Evolutionary conservation across 2,888 invertebrate species (phyloP).

Genomic region (Plagodis pulveraria): DNA sequence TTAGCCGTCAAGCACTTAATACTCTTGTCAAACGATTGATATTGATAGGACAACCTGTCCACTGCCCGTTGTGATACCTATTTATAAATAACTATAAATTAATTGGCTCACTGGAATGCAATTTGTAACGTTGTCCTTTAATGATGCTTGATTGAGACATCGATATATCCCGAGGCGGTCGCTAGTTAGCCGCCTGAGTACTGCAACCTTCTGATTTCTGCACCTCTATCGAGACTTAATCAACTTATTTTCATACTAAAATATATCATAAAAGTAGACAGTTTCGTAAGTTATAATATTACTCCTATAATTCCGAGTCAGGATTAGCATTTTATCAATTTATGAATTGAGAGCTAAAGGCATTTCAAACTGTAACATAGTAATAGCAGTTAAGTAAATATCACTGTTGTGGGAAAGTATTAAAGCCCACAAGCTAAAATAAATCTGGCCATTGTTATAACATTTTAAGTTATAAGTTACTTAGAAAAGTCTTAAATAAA

Average conservation of each 20-base stretch:
- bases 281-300: slow-evolving; percentile 1
- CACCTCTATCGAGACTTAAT: slow-evolving; percentile 22
- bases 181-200: slow-evolving; percentile 28
- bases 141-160: slow-evolving; percentile 55
- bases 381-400: too few species aligned
- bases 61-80: slow-evolving; percentile 49
- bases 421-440: too few species aligned
- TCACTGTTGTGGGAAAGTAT: too few species aligned
- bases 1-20: slow-evolving; percentile 46
- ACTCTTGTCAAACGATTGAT: slow-evolving; percentile 61
- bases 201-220: slow-evolving; percentile 32
- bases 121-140: slow-evolving; percentile 53
- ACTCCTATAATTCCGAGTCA: neutral
- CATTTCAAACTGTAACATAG: too few species aligned
- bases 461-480: too few species aligned
- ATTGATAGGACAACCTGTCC: slow-evolving; percentile 55
- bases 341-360: neutral
- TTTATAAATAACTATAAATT: slow-evolving; percentile 53
- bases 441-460: too few species aligned
- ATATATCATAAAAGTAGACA: slow-evolving; percentile 27
- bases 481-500: too few species aligned
- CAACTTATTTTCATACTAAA: slow-evolving; percentile 28
- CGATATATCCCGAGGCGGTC: slow-evolving; percentile 35
- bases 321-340: slow-evolving; percentile 16
- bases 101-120: slow-evolving; percentile 56